Percentiles rank a stretch among this genome's conserved stretches.
phyloP scores from a whole-genome alignment of 2,113 vertebrate genomes.

The Cebidichthys violaceus region DNA sequence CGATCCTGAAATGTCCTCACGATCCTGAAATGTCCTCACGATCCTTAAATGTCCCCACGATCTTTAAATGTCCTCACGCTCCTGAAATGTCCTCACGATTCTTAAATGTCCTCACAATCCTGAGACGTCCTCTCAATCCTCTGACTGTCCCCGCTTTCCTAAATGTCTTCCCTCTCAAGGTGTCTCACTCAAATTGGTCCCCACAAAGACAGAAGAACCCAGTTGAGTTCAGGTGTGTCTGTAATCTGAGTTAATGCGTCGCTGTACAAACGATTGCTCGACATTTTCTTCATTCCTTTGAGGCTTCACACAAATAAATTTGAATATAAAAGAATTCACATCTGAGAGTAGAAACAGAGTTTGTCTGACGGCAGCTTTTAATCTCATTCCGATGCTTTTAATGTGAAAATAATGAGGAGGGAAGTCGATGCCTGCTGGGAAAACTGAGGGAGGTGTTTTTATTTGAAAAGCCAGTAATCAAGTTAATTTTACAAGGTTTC shows the following conservation, averaged over 20 bases:
- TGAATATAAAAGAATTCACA: neutral
- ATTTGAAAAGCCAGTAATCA: conserved; percentile 69
- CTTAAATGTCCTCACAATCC: neutral
- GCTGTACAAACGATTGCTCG: neutral
- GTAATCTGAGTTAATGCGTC: neutral
- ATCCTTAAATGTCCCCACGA: neutral
- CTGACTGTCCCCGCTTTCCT: neutral
- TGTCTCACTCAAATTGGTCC: neutral
- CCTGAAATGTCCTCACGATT: neutral
- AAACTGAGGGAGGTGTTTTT: neutral
- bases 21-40: neutral
- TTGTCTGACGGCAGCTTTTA: conserved; percentile 53
- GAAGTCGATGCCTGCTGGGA: conserved; percentile 7
- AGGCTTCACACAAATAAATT: neutral
- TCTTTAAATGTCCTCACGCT: too few species aligned
- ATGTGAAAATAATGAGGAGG: conserved; percentile 75
- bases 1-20: neutral
- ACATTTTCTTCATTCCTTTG: conserved; percentile 3
- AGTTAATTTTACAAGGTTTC: conserved; percentile 77
- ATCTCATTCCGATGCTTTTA: conserved; percentile 64
- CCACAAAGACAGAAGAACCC: neutral
- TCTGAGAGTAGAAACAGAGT: neutral
- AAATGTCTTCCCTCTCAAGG: neutral
- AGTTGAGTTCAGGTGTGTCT: neutral
- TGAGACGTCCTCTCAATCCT: neutral